Conservation (phyloP, 2,113 vertebrate genomes). For the Barnardius zonarius region DNA sequence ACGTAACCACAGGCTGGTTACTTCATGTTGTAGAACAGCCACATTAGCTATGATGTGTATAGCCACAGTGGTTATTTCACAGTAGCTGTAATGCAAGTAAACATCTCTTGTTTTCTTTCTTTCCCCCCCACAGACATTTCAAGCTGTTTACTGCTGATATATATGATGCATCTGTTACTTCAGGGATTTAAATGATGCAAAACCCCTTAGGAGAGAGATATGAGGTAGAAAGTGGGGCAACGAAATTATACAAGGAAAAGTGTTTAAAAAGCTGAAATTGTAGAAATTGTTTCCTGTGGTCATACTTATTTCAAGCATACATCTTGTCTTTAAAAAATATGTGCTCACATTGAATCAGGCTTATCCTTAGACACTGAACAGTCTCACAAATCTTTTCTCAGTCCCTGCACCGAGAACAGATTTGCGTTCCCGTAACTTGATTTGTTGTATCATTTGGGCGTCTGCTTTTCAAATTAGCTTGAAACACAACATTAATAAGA, state of each 20-base stretch:
- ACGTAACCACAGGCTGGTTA: neutral
- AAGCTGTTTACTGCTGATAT: neutral
- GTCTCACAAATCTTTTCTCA: neutral
- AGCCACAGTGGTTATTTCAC: neutral
- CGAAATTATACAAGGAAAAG: neutral
- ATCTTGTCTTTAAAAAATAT: neutral
- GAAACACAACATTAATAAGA: neutral
- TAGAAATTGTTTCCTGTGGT: neutral
- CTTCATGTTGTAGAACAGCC: neutral
- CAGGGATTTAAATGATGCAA: neutral
- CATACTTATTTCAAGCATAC: neutral
- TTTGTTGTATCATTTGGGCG: conserved; percentile 1
- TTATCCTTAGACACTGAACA: neutral
- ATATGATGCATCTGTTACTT: neutral
- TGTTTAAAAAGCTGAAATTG: neutral
- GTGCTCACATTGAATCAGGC: neutral
- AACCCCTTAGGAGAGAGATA: neutral
- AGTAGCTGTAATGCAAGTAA: conserved; percentile 5
- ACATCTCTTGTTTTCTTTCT: neutral
- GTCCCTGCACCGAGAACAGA: neutral
- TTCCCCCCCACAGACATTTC: neutral
- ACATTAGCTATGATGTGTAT: neutral
- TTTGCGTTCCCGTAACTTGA: neutral
- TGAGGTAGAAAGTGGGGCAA: neutral
- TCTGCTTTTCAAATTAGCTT: conserved; percentile 25